These are phyloP conservation scores for Callochromis pleurospilus DNA, from an alignment of 2,113 vertebrate species.

Conservation along the genomic window DNA sequence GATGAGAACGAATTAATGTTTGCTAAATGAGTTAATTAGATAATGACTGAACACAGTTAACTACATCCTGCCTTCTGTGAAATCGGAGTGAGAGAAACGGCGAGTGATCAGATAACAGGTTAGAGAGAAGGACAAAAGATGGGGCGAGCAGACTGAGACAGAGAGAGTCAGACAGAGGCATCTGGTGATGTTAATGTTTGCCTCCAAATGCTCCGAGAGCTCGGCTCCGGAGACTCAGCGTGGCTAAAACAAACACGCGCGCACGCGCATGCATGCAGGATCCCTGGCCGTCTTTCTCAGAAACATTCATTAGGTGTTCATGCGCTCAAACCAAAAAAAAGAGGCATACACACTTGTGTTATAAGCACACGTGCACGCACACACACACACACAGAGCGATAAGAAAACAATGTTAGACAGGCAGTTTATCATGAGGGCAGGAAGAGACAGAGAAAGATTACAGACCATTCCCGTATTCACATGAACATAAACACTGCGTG, in stretches of 20 bases:
- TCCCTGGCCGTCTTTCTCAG: neutral
- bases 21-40: constrained; percentile 59
- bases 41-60: constrained; percentile 58
- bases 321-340: neutral
- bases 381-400: constrained; percentile 7
- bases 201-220: constrained; percentile 25
- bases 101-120: constrained; percentile 43
- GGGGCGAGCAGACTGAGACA: neutral
- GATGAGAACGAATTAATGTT: constrained; percentile 57
- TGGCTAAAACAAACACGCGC: constrained; percentile 20
- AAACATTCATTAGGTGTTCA: constrained; percentile 6
- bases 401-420: constrained; percentile 66
- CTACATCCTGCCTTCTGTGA: constrained; percentile 41
- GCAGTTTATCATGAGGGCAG: constrained; percentile 66
- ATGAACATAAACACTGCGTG: constrained; percentile 20
- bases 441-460: constrained; percentile 64
- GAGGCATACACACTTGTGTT: neutral
- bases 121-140: constrained; percentile 34
- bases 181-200: constrained; percentile 49
- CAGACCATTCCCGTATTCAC: constrained; percentile 35
- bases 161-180: constrained; percentile 11
- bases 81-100: constrained; percentile 20
- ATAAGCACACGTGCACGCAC: neutral
- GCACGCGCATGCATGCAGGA: neutral
- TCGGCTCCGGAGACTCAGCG: constrained; percentile 19